Conservation (phyloP, 1,140 invertebrate species). For the Pogonus chalceus region DNA sequence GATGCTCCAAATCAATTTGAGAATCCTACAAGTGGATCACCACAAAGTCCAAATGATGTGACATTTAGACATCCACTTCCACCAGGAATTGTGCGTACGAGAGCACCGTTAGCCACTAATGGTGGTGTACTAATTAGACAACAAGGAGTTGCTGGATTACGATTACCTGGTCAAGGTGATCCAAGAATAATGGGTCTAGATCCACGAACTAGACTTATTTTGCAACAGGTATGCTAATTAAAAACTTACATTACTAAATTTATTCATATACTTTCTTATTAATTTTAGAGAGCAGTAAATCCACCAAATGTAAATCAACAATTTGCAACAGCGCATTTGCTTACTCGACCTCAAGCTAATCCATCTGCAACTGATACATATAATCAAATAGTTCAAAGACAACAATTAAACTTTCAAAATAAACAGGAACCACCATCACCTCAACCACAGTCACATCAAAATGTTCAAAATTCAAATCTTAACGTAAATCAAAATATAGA, state of each 20-base stretch:
- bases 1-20: constrained; percentile 16
- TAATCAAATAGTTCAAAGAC: neutral
- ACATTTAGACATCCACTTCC: constrained; percentile 50
- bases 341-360: constrained; percentile 23
- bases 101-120: constrained; percentile 31
- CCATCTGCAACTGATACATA: constrained; percentile 32
- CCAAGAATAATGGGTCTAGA: constrained; percentile 32
- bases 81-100: constrained; percentile 40
- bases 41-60: constrained; percentile 30
- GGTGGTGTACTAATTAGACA: constrained; percentile 19
- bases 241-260: too few relatives aligned
- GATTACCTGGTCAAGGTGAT: constrained; percentile 23
- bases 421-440: constrained; percentile 20
- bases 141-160: constrained; percentile 16
- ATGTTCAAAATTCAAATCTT: neutral
- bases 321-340: constrained; percentile 24
- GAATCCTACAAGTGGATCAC: constrained; percentile 18
- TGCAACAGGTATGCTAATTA: constrained; percentile 38
- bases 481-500: neutral
- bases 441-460: constrained; percentile 23
- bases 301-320: neutral
- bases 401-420: constrained; percentile 18
- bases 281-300: neutral
- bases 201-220: constrained; percentile 38
- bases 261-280: too few relatives aligned